Base-by-base conservation (phyloP, 1,140 invertebrate species). In the Amyelois transitella region DNA sequence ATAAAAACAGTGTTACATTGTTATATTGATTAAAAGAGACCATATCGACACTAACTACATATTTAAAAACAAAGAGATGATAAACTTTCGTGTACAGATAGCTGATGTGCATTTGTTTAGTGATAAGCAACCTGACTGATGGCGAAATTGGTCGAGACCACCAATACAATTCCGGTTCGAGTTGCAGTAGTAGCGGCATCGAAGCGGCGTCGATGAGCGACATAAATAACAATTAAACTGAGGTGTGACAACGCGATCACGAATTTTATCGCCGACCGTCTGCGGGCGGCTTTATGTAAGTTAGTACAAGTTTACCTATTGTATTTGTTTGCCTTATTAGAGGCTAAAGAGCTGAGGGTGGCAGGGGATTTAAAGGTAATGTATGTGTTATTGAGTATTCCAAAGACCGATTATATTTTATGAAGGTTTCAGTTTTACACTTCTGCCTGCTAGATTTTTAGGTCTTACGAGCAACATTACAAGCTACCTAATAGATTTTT, bases 141-240 rank as follows among this genome's bases (percentile, higher is more conserved):
- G 32, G 17, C n/a, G 17, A 38, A 38, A 4, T n/a, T 1, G 32
- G 17, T 38, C 6, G 28, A 10, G n/a, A 38, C 1, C 12, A 2
- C 17, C n/a, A 14, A 14, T 2, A n/a, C n/a, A n/a, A n/a, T n/a
- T n/a, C n/a, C n/a, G 32, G 17, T 2, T 38, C 32, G 32, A 38
- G 32, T 14, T n/a, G 2, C 32, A 38, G 17, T 38, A 38, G 32
- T 38, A 38, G 3, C 6, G 2, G 6, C 45, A 21, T 65, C 66
- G 66, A 64, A 71, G 62, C 63, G 58, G 22, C 62, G 38, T 57
- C 55, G 60, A 61, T 59, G 68, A 78, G n/a, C 32, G 17, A 38
- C 70, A 82, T 80, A 78, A 82, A 82, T 80, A 80, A 69, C 72
- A 80, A 82, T 80, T 82, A 81, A 75, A 58, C 62, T 55, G 55